These are phyloP conservation scores for Trisateles emortualis DNA, from an alignment of 2,888 invertebrate species.

Conservation along the genomic window DNA sequence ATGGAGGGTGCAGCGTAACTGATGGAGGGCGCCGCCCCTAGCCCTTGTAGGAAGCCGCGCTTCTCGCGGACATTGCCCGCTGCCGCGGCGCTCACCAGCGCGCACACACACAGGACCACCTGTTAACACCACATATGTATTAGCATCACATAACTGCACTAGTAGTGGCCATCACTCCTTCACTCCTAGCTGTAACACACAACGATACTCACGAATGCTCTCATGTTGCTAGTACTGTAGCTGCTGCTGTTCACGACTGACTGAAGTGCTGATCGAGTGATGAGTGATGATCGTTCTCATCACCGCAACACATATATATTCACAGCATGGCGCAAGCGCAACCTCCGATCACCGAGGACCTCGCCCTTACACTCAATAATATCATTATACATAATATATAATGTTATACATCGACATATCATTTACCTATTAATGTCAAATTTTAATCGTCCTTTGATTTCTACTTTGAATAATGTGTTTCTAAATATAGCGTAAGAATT, in stretches of 20 bases:
- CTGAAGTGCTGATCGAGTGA: not conserved
- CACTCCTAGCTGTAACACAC: not conserved
- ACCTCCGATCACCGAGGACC: not conserved
- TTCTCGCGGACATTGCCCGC: constrained; percentile 40
- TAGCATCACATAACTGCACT: not conserved
- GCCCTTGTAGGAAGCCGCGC: constrained; percentile 35
- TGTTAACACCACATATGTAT: not conserved
- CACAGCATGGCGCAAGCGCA: not conserved
- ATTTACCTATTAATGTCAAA: too few species aligned
- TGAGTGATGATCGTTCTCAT: not conserved
- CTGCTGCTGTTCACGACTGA: not conserved
- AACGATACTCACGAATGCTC: not conserved
- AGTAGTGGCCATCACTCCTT: not conserved
- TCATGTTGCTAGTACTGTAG: constrained; percentile 3
- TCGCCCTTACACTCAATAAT: not conserved
- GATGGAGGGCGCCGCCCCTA: not conserved
- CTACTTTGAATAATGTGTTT: too few species aligned
- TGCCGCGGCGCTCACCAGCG: not conserved
- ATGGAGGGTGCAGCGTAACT: constrained; percentile 10
- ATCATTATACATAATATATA: not conserved
- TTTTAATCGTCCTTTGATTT: too few species aligned
- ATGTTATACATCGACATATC: too few species aligned
- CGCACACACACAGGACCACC: constrained; percentile 1
- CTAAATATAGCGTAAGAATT: too few species aligned
- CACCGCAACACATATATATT: not conserved